Base-by-base conservation (phyloP, 2,797 vertebrate genomes). In the Labroides dimidiatus region DNA sequence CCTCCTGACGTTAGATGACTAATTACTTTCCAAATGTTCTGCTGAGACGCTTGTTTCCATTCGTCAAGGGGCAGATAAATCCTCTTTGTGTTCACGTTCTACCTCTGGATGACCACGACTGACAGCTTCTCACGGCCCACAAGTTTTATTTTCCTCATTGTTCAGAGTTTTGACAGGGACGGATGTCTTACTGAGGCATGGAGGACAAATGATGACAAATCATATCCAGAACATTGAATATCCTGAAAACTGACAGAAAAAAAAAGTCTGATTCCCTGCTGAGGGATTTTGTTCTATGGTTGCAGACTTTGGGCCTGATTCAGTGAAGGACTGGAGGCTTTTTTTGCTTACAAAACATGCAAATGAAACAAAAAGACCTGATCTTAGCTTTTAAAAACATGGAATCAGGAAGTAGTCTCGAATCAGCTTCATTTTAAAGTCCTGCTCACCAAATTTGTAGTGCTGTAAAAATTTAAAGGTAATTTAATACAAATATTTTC, bases 21-120 rank as follows among this genome's bases (percentile, higher is more conserved):
- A 87, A 88, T 82, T 82, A 71, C 78, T 66, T 72, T 63, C 61
- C 66, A 36, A 82, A 76, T 58, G 69, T 64, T 77, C 57, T 71
- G 64, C 81, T 30, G 12, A 53, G 73, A 76, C 24, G 42, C 75
- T 70, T 39, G 76, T 71, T 84, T 80, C 27, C n/a, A 76, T 84
- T 78, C 72, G 82, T 55, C 51, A 23, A 21, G 0, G 37, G 21
- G 45, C 63, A 15, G 58, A 58, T 66, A 50, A 60, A 50, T 72
- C 56, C 59, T 50, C 36, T 59, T n/a, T 24, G 47, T 57, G 12
- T 16, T 50, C 57, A 42, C 5, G 44, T 55, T 0, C 74, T 49
- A 3, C 62, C 64, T 76, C 77, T 2, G 20, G 64, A 66, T 73
- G 81, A 78, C 74, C 70, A 42, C 2, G 37, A 73, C 64, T 69